A percentile compares a stretch with the other conserved stretches of the same genome.
Evolutionary conservation across 2,113 vertebrate species (phyloP).

Genomic region (Chamaetylas fuelleborni): DNA sequence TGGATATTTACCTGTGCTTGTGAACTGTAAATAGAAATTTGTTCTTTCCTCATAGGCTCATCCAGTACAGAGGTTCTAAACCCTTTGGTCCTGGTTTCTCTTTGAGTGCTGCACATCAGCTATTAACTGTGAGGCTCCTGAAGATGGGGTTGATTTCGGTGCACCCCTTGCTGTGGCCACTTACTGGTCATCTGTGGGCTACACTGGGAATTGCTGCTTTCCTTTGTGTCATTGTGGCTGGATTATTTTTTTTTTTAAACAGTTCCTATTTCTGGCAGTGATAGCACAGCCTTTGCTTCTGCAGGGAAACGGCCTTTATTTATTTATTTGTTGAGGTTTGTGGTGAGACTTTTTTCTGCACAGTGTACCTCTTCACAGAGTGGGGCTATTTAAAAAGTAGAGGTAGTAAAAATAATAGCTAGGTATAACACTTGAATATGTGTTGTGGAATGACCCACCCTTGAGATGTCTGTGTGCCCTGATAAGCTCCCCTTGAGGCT

Average conservation of each 20-base stretch:
- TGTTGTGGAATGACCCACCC: not conserved
- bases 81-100: not conserved
- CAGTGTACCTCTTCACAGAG: rapidly evolving
- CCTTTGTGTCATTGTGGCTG: rapidly evolving
- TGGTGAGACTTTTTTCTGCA: not conserved
- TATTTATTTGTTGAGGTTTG: not conserved
- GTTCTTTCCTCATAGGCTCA: not conserved
- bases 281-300: not conserved
- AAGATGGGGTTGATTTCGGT: not conserved
- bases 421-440: rapidly evolving
- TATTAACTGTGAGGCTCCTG: not conserved
- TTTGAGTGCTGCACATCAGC: not conserved
- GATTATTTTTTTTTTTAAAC: not conserved
- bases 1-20: rapidly evolving
- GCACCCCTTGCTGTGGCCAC: not conserved
- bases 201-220: not conserved
- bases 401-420: not conserved
- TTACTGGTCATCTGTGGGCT: not conserved
- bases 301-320: not conserved
- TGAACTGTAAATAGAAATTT: not conserved
- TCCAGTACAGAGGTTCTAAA: not conserved
- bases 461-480: not conserved
- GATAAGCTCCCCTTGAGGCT: not conserved
- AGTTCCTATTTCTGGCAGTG: not conserved
- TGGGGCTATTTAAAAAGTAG: not conserved